Percentiles rank a stretch among this genome's conserved stretches.
phyloP scores from a whole-genome alignment of 1,140 invertebrate genomes.

The Drosophila mojavensis region DNA sequence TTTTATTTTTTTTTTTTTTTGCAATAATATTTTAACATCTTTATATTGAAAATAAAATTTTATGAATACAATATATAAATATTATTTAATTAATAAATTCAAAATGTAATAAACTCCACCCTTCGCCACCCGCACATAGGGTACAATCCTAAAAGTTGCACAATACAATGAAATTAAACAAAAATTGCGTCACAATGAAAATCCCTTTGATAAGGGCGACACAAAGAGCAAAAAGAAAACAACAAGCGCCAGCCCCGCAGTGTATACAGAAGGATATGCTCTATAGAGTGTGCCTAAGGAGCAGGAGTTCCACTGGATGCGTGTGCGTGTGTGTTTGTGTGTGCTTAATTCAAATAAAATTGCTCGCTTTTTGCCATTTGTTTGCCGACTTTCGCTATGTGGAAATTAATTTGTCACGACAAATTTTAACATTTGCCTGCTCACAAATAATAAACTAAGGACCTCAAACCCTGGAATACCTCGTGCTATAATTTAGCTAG shows the following conservation, averaged over 20 bases:
- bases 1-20: too few species aligned
- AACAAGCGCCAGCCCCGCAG: slow-evolving; percentile 4
- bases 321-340: too few species aligned
- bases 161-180: slow-evolving; percentile 44
- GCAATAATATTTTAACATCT: too few species aligned
- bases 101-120: too few species aligned
- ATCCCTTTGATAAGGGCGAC: slow-evolving; percentile 26
- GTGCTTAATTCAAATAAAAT: slow-evolving; percentile 54
- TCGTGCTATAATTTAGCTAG: slow-evolving; percentile 39
- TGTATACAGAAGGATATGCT: slow-evolving; percentile 8
- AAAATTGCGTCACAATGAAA: slow-evolving; percentile 49
- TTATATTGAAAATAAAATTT: too few species aligned
- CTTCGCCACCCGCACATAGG: not conserved
- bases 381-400: not conserved
- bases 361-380: slow-evolving; percentile 39
- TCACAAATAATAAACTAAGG: slow-evolving; percentile 42
- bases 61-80: too few species aligned
- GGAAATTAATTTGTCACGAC: slow-evolving; percentile 38
- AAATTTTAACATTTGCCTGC: slow-evolving; percentile 16
- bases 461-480: slow-evolving; percentile 3
- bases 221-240: slow-evolving; percentile 17
- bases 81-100: too few species aligned
- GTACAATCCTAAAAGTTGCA: not conserved
- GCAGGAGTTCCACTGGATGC: not conserved
- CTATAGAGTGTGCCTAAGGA: not conserved